phyloP scores from a whole-genome alignment of 2,797 vertebrate species.

The Sebastiscus tertius region DNA sequence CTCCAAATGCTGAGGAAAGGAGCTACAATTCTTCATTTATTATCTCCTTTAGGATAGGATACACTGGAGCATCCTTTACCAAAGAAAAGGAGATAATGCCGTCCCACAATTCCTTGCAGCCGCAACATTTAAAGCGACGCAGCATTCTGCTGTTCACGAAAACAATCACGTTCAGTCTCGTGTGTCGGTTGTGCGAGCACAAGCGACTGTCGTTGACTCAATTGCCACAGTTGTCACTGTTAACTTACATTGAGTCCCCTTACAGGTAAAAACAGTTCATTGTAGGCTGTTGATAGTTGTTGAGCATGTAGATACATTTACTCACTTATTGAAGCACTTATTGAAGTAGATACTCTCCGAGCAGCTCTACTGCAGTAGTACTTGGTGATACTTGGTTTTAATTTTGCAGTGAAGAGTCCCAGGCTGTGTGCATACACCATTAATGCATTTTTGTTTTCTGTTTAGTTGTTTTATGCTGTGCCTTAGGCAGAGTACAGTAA shows the following conservation, averaged over 20 bases:
- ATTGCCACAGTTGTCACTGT: no score
- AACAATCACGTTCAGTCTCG: no score
- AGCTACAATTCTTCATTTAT: not conserved
- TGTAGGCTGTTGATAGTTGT: not conserved
- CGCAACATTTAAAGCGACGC: no score
- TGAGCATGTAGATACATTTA: not conserved
- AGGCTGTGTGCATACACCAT: not conserved
- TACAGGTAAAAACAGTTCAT: not conserved
- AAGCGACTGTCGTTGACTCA: no score
- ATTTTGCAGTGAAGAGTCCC: not conserved
- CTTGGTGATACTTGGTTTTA: not conserved
- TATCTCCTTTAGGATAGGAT: no score
- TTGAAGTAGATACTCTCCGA: not conserved
- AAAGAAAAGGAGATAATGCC: no score
- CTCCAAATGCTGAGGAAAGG: not conserved
- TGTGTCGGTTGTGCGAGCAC: no score
- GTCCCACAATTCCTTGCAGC: no score
- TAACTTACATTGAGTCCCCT: no score
- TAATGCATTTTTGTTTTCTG: slow-evolving; percentile 25
- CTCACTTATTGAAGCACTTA: not conserved
- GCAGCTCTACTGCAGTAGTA: not conserved
- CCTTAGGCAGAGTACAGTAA: slow-evolving; percentile 19
- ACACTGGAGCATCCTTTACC: not conserved
- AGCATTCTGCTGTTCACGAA: no score
- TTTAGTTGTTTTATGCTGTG: slow-evolving; percentile 19